Percentiles rank a stretch among this genome's conserved stretches.
These are phyloP conservation scores for Talpa occidentalis DNA, from an alignment of 2,113 vertebrate genomes.

Conservation along the genomic window DNA sequence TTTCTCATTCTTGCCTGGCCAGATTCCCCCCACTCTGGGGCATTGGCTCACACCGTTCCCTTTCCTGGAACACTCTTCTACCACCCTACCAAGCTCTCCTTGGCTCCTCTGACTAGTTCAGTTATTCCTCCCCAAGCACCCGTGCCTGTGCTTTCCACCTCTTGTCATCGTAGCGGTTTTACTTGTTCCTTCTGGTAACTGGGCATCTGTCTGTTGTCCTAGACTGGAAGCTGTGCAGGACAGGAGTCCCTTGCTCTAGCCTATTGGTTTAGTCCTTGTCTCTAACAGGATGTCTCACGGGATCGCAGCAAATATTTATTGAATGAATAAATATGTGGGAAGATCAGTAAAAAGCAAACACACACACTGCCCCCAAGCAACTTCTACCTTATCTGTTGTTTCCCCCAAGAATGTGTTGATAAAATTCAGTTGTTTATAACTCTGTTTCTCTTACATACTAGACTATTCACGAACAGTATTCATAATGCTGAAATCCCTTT, in stretches of 20 bases:
- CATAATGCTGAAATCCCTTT: not conserved
- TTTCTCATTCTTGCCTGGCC: not conserved
- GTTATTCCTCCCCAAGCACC: not conserved
- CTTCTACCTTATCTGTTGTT: not conserved
- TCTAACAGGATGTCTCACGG: not conserved
- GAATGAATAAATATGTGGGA: not conserved
- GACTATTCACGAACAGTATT: not conserved
- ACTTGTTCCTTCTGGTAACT: not conserved
- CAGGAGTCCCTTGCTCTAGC: not conserved
- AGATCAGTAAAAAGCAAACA: not conserved
- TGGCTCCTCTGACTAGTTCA: not conserved
- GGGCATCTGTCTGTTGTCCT: not conserved
- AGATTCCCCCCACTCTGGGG: not conserved
- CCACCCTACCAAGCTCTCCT: not conserved
- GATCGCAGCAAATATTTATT: not conserved
- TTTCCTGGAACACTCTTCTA: not conserved
- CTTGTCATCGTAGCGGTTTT: not conserved
- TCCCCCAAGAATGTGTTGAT: not conserved
- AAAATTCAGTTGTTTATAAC: not conserved
- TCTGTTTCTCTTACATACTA: slow-evolving; percentile 6
- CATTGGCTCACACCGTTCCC: not conserved
- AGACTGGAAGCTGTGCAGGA: not conserved
- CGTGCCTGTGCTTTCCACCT: not conserved
- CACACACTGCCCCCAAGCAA: not conserved
- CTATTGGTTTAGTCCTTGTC: not conserved